Evolutionary conservation across 2,113 vertebrate genomes (phyloP), one percentile per base, ranked within the genome.

Genomic region (Myrmophylax atrothorax): DNA sequence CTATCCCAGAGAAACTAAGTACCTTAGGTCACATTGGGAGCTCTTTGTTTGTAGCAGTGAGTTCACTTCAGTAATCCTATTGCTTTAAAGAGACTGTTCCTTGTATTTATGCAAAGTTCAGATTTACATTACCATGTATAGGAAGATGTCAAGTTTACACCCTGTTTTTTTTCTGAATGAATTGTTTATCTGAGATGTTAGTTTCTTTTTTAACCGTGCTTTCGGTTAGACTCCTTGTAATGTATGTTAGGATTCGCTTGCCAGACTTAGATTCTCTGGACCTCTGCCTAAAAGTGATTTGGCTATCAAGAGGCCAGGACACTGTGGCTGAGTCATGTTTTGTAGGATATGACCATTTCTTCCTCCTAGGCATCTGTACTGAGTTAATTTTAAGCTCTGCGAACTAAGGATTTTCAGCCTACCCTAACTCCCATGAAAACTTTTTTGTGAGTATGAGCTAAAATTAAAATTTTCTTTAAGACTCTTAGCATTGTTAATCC

Each of bases 331-430:
- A 63, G 49, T 87, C 47, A 78, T 17, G n/a, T 55, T 87, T 67
- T 67, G 18, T 20, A 46, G 31, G 26, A 10, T n/a, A 47, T 35
- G 24, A 29, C 44, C 22, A 33, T 50, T 92, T 78, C 59, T 92
- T 66, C 25, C 33, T 91, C 25, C 28, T 62, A 47, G 64, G 31
- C 40, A 52, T 74, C 55, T 60, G 28, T 40, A 44, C 19, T 3
- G 28, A 50, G 19, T 64, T 84, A 23, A 18, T 83, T 85, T 86
- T 60, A 89, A 94, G 46, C 28, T 50, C 17, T 6, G 1, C 62
- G 31, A 85, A 77, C 31, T n/a, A 62, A 66, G 37, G 17, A 42
- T 89, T 89, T 93, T 73, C 76, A 87, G 22, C 35, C 58, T 77
- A 47, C 18, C 1, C 1, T 59, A 69, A 80, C 28, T 64, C 28